These are phyloP conservation scores for Cataglyphis albicans DNA, from an alignment of 2,888 invertebrate species.

Conservation along the genomic window DNA sequence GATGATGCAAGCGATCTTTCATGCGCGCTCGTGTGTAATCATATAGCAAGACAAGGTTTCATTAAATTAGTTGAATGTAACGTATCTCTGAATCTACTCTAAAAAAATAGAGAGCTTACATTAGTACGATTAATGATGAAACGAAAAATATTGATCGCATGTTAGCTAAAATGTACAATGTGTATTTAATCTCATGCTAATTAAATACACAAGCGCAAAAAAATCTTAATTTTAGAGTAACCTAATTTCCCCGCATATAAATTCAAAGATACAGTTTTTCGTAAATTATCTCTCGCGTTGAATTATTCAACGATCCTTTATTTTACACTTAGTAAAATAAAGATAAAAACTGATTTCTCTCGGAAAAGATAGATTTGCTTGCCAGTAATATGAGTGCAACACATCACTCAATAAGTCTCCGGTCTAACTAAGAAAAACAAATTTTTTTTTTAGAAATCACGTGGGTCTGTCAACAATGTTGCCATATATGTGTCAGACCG, in stretches of 20 bases:
- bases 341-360: neutral
- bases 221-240: neutral
- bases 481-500: too few species aligned
- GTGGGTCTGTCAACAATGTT: too few species aligned
- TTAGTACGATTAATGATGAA: constrained; percentile 9
- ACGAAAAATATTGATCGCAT: constrained; percentile 26
- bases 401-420: neutral
- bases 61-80: constrained; percentile 35
- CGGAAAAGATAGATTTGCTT: neutral
- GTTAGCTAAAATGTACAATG: constrained; percentile 1
- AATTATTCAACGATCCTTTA: constrained; percentile 29
- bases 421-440: too few species aligned
- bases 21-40: constrained; percentile 43
- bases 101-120: constrained; percentile 17
- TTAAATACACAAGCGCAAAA: neutral
- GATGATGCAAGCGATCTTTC: constrained; percentile 53
- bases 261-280: neutral
- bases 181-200: constrained; percentile 5
- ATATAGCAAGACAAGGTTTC: constrained; percentile 32
- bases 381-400: neutral
- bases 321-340: neutral
- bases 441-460: too few species aligned
- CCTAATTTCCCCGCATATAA: neutral
- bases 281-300: constrained; percentile 5
- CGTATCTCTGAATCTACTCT: constrained; percentile 7